Evolutionary conservation across 2,888 invertebrate species (phyloP).

Genomic region (Tipula lateralis): DNA sequence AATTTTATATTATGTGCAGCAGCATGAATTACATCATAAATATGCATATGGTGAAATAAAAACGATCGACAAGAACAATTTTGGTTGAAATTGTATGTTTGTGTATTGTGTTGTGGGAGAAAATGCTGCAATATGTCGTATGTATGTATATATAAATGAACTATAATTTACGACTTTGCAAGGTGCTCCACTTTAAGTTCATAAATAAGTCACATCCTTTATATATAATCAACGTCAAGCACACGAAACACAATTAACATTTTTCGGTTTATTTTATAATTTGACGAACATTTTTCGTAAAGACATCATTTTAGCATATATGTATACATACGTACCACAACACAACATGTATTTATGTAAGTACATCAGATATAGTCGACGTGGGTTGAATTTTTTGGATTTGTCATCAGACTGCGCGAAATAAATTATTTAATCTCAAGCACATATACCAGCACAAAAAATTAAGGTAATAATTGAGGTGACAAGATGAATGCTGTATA

Average conservation of each 20-base stretch:
- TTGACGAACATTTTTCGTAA: not conserved
- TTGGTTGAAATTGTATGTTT: no score
- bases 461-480: conserved; percentile 19
- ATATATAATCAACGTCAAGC: not conserved
- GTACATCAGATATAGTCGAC: not conserved
- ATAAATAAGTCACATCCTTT: not conserved
- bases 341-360: not conserved
- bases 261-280: not conserved
- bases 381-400: not conserved
- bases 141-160: no score
- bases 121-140: no score
- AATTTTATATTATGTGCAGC: not conserved
- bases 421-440: not conserved
- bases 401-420: not conserved
- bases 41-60: not conserved
- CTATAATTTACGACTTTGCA: not conserved
- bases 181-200: not conserved
- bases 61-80: not conserved
- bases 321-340: not conserved
- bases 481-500: not conserved
- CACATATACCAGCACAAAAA: not conserved
- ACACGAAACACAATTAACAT: not conserved
- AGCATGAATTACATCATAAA: not conserved
- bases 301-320: not conserved
- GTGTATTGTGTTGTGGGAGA: no score